phyloP scores from a whole-genome alignment of 2,113 vertebrate species.

The Siphamia tubifer region DNA sequence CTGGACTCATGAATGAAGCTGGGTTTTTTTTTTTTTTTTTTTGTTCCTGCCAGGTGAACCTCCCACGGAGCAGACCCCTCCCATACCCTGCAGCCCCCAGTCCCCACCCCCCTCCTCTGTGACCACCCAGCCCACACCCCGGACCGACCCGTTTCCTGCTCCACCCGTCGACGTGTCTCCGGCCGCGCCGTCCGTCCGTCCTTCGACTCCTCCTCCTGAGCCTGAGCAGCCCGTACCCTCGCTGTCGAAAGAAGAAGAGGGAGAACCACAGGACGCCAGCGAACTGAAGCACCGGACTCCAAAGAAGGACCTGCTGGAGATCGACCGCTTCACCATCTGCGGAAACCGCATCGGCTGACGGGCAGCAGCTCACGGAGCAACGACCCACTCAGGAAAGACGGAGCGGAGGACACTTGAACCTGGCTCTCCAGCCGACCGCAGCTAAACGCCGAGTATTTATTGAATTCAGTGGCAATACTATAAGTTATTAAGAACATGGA shows the following conservation, averaged over 20 bases:
- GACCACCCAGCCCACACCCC: conserved; percentile 84
- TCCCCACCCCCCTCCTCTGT: conserved; percentile 66
- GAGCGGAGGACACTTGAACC: not conserved
- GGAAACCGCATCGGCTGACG: conserved; percentile 94
- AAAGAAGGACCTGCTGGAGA: conserved; percentile 93
- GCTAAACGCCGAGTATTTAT: conserved; percentile 55
- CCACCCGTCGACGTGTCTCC: not conserved
- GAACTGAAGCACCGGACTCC: conserved; percentile 85
- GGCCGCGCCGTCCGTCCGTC: not conserved
- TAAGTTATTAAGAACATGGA: conserved; percentile 23
- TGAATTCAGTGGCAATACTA: not conserved
- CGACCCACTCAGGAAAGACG: conserved; percentile 51
- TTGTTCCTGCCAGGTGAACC: conserved; percentile 68
- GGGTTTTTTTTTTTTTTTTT: too few species aligned
- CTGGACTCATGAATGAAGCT: too few species aligned
- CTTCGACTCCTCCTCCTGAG: conserved; percentile 42
- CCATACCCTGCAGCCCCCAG: not conserved
- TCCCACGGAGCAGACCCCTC: conserved; percentile 63
- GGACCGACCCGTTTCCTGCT: conserved; percentile 68
- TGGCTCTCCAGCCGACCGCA: conserved; percentile 19
- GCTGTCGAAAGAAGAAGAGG: conserved; percentile 84
- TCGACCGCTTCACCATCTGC: conserved; percentile 97
- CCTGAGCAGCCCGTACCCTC: conserved; percentile 74
- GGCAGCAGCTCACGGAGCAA: conserved; percentile 18
- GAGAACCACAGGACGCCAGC: conserved; percentile 71